A percentile compares a stretch with the other conserved stretches of the same genome.
These are phyloP conservation scores for Peromyscus maniculatus DNA, from an alignment of 2,113 vertebrate genomes.

Conservation along the genomic window DNA sequence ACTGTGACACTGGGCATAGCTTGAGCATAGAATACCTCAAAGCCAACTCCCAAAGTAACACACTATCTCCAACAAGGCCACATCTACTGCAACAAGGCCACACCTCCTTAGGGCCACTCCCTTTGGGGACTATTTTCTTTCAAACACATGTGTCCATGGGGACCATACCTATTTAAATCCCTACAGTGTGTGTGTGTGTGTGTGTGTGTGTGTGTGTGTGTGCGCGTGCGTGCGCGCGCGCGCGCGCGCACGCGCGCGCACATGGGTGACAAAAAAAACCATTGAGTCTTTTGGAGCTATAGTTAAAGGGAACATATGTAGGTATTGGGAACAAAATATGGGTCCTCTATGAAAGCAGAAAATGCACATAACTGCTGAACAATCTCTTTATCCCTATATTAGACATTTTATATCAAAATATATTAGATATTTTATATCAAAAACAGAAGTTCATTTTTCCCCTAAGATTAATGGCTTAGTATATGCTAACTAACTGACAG, in stretches of 20 bases:
- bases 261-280: not conserved
- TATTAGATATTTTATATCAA: not conserved
- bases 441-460: not conserved
- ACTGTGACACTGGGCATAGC: not conserved
- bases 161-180: not conserved
- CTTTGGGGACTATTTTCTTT: not conserved
- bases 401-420: not conserved
- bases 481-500: not conserved
- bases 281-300: not conserved
- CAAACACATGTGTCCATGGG: not conserved
- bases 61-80: not conserved
- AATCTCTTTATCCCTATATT: not conserved
- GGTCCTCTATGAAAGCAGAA: not conserved
- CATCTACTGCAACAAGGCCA: not conserved
- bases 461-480: not conserved
- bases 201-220: not conserved
- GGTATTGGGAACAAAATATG: not conserved
- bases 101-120: not conserved
- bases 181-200: not conserved
- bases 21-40: not conserved
- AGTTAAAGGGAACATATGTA: not conserved
- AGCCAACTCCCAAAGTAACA: not conserved
- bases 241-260: rapidly evolving
- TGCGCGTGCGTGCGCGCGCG: not conserved
- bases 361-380: not conserved